These are phyloP conservation scores for Anabacerthia variegaticeps DNA, from an alignment of 2,797 vertebrate genomes.

Conservation along the genomic window DNA sequence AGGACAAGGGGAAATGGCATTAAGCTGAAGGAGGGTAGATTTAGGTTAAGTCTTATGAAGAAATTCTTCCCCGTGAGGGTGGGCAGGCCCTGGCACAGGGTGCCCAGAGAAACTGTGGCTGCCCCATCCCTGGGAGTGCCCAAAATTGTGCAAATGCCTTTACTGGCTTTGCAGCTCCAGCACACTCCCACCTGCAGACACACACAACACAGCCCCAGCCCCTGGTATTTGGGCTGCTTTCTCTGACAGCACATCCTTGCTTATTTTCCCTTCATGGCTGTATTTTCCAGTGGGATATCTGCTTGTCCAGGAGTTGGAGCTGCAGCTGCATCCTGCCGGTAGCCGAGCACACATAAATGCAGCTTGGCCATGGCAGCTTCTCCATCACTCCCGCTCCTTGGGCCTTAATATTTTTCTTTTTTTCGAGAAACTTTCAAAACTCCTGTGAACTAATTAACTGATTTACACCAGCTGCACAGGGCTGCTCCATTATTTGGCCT, in stretches of 20 bases:
- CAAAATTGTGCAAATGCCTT: background rate
- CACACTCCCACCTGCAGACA: background rate
- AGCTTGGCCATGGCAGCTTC: background rate
- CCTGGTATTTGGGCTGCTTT: background rate
- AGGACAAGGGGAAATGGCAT: background rate
- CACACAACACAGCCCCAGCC: background rate
- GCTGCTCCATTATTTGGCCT: background rate
- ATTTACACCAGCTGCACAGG: background rate
- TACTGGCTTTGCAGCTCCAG: background rate
- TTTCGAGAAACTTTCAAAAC: background rate
- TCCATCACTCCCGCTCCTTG: background rate
- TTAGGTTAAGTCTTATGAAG: background rate
- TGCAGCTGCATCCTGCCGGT: background rate
- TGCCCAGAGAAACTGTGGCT: background rate
- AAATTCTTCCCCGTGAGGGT: background rate
- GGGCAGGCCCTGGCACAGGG: background rate
- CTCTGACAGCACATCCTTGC: background rate
- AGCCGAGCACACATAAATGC: accelerated
- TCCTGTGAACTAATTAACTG: background rate
- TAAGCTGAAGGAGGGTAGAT: background rate
- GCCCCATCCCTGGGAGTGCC: background rate
- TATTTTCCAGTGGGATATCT: background rate
- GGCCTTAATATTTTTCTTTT: background rate
- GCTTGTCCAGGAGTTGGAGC: background rate
- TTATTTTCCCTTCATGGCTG: background rate